Evolutionary conservation across 2,888 invertebrate species (phyloP), one percentile per base, ranked within the genome.

Genomic region (Melanotus villosus): DNA sequence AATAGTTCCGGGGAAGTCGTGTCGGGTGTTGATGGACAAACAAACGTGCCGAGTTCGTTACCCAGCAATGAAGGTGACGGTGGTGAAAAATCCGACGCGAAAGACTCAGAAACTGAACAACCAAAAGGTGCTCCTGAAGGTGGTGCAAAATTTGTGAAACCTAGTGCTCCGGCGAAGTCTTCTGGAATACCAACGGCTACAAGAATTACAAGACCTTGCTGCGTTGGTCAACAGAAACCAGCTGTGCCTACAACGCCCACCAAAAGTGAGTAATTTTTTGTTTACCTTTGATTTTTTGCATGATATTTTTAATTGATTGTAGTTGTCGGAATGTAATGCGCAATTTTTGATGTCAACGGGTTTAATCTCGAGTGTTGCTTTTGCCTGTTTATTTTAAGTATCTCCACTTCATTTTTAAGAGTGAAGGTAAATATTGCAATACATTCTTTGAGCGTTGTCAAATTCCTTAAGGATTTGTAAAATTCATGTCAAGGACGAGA

Each of bases 171-270:
- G 19, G 2, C 19, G 2, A 69, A 19, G 79, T 88, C 89, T 68
- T 90, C 91, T 14, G 90, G 90, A 65, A 82, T 91, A 73, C 89
- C 89, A 77, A 90, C 86, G 57, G 90, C 91, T 3, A 87, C 89
- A 45, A 91, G 90, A 84, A 92, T 92, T 79, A 91, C 91, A 67
- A 85, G 92, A 74, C 87, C 90, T 36, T 91, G 91, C 75, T 87
- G 89, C 64, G 85, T 88, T 69, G 86, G 89, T 70, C 90, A 90
- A 6, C 91, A 91, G 83, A 90, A 91, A 71, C 89, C 90, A n/a
- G 83, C 91, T 63, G 91, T 91, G 30, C 86, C 89, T 50, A 87
- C 89, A 67, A 89, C 84, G 36, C 82, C 83, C 36, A 74, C 80
- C 2, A 80, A 80, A 76, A 82, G 84, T 83, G 77, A 84, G 84